Evolutionary conservation across 1,140 invertebrate genomes (phyloP).

Genomic region (Drosophila bipectinata): DNA sequence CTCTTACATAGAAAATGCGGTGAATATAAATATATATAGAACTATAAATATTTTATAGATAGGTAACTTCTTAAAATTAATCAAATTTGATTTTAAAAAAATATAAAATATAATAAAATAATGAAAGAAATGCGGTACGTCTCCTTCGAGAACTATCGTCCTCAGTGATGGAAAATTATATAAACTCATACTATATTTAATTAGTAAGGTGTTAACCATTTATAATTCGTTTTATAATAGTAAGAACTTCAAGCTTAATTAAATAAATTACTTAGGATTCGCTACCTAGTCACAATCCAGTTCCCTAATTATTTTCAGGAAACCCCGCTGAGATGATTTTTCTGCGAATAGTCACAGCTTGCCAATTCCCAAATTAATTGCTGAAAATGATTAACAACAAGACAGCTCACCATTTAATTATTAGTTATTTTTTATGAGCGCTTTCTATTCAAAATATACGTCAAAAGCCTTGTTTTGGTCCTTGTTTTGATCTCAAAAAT

Average conservation of each 20-base stretch:
- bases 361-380: slow-evolving; percentile 11
- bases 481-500: slow-evolving; percentile 9
- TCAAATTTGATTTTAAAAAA: background rate
- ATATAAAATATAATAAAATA: too few relatives aligned
- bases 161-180: too few relatives aligned
- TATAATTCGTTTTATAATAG: too few relatives aligned
- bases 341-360: slow-evolving; percentile 11
- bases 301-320: slow-evolving; percentile 17
- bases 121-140: too few relatives aligned
- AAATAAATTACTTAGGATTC: slow-evolving; percentile 34
- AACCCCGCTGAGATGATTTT: slow-evolving; percentile 9
- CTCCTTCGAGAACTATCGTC: too few relatives aligned
- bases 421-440: background rate
- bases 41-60: background rate
- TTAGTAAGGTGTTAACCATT: too few relatives aligned
- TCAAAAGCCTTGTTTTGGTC: slow-evolving; percentile 5
- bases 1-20: too few relatives aligned
- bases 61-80: background rate
- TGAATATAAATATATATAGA: too few relatives aligned
- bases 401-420: slow-evolving; percentile 9
- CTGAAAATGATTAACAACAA: slow-evolving; percentile 4
- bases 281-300: slow-evolving; percentile 5
- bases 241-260: slow-evolving; percentile 9
- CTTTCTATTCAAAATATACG: background rate
- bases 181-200: too few relatives aligned